phyloP scores from a whole-genome alignment of 92 coral and sea anemone species.

The Phenganax marumi region DNA sequence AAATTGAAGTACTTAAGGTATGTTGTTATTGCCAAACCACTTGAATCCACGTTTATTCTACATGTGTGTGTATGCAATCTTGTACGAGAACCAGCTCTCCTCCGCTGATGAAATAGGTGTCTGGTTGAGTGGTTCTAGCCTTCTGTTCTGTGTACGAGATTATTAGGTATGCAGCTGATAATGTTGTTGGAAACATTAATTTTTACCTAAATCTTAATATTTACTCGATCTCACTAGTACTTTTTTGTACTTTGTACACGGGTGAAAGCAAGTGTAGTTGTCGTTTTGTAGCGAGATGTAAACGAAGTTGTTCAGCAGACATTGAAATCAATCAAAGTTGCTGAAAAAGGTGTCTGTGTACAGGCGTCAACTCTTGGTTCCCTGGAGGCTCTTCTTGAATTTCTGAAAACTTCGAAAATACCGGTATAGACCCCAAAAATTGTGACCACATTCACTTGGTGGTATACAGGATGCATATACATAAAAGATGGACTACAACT shows the following conservation, averaged over 20 bases:
- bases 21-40: neutral
- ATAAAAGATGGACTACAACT: neutral
- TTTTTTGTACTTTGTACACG: neutral
- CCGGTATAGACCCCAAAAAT: slow-evolving; percentile 61
- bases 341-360: slow-evolving; percentile 98
- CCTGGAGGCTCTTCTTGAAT: slow-evolving; percentile 87
- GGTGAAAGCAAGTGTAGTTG: neutral
- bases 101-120: too few species aligned
- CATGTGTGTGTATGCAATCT: neutral
- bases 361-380: slow-evolving; percentile 98
- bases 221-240: too few species aligned
- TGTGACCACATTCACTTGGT: neutral
- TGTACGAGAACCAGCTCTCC: too few species aligned
- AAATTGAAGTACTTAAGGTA: slow-evolving; percentile 86
- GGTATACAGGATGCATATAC: neutral
- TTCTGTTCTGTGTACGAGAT: too few species aligned
- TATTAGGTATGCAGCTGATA: too few species aligned
- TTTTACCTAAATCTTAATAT: too few species aligned
- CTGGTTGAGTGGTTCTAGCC: too few species aligned
- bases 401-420: slow-evolving; percentile 85
- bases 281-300: slow-evolving; percentile 67
- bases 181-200: too few species aligned
- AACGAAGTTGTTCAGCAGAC: slow-evolving; percentile 67
- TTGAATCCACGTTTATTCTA: neutral
- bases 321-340: slow-evolving; percentile 78